A percentile compares a stretch with the other conserved stretches of the same genome.
Conservation (phyloP, 2,113 vertebrate genomes). For the Megaceryle torquata region DNA sequence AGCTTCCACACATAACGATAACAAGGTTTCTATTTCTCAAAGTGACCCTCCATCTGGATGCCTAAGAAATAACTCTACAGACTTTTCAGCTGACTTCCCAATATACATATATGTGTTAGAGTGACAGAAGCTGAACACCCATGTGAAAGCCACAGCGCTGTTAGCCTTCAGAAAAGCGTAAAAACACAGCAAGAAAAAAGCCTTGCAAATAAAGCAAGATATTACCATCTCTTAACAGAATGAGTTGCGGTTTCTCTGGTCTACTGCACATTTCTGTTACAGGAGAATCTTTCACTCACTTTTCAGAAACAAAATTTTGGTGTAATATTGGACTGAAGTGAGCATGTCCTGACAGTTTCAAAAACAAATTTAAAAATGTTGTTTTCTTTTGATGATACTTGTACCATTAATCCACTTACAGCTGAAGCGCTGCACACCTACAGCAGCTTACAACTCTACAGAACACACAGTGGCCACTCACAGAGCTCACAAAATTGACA, state of each 20-base stretch:
- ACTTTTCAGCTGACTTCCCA: background rate
- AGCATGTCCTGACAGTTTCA: background rate
- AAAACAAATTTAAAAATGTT: background rate
- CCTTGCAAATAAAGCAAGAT: background rate
- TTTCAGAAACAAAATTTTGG: background rate
- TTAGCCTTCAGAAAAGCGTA: background rate
- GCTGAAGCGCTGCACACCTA: background rate
- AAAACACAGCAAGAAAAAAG: background rate
- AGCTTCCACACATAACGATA: background rate
- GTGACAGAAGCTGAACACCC: background rate
- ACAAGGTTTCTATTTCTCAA: background rate
- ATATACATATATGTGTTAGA: rapidly evolving
- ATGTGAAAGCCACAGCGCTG: background rate
- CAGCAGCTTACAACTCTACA: background rate
- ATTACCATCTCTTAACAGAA: background rate
- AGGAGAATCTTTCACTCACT: background rate
- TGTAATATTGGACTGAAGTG: background rate
- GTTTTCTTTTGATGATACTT: background rate
- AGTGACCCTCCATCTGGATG: background rate
- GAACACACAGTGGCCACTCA: background rate
- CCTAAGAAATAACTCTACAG: background rate
- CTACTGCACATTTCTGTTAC: background rate
- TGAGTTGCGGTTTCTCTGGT: background rate
- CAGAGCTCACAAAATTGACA: background rate
- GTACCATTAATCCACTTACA: background rate